Base-by-base conservation (phyloP, 1,140 invertebrate species). In the Coenobita brevimanus region DNA sequence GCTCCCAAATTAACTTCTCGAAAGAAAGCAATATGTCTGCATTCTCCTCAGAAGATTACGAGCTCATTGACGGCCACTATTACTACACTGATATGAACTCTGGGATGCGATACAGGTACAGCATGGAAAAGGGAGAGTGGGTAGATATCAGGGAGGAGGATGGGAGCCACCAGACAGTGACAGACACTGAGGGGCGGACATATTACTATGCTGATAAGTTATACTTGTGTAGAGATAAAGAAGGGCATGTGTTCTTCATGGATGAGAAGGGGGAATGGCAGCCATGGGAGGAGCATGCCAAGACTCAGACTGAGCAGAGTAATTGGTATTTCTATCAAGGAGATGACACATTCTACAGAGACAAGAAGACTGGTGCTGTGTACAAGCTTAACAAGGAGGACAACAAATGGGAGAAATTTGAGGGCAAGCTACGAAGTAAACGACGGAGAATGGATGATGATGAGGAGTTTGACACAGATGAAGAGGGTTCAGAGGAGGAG, bases 271-370 rank as follows among this genome's bases (percentile, higher is more conserved):
- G 83, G 38, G 89, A 90, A 50, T 90, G 89, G 89, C 67, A 82
- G 30, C 75, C 84, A 41, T 90, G 89, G 89, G 67, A 54, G 76
- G 87, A 90, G 38, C 41, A 62, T 57, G 43, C 54, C 21, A 15
- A 13, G 36, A 30, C 41, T n/a, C 21, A 30, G 24, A 21, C 64
- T 84, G 21, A 91, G 92, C 17, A 91, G 94, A 91, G 17, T 54
- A 87, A 87, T 6, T 92, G 95, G 92, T 92, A 95, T 27, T 94
- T 95, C 88, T 96, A 95, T 91, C 94, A 95, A 91, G 95, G 94
- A 57, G 94, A 95, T 86, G 92, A 93, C 76, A 96, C 95, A 71
- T 94, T 96, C 90, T 96, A 96, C 90, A 96, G 95, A 27, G 96
- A 96, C 92, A 95, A 95, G 50, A 92, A 92, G 62, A 94, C 94